phyloP scores from a whole-genome alignment of 2,113 vertebrate species.

The Syrmaticus mikado region DNA sequence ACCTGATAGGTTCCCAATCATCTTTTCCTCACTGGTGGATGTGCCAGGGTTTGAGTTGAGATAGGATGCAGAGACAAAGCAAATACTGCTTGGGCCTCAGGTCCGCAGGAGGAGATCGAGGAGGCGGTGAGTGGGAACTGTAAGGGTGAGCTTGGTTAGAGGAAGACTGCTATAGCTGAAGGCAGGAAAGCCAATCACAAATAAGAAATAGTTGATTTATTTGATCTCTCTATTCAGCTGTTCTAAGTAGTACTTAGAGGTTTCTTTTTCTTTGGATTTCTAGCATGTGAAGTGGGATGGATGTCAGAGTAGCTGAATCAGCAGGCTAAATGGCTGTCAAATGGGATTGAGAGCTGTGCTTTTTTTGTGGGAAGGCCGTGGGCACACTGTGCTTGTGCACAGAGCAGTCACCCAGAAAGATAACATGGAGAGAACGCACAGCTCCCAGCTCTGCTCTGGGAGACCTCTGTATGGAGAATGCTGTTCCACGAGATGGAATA shows the following conservation, averaged over 20 bases:
- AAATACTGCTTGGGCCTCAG: accelerated
- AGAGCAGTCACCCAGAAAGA: background rate
- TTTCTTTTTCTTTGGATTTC: background rate
- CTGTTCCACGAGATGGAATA: background rate
- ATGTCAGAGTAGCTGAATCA: background rate
- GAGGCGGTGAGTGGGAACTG: background rate
- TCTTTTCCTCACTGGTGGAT: background rate
- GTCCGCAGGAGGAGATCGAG: background rate
- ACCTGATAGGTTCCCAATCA: background rate
- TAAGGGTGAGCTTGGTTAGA: background rate
- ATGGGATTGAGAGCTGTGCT: background rate
- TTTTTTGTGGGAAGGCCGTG: background rate
- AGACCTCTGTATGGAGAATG: background rate
- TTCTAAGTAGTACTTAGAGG: background rate
- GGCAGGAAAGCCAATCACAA: background rate
- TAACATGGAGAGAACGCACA: accelerated
- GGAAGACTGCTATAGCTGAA: background rate
- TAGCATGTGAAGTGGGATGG: background rate
- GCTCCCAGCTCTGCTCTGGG: background rate
- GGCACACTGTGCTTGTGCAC: background rate
- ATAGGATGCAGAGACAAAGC: background rate
- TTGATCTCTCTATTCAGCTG: background rate
- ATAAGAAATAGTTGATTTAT: background rate
- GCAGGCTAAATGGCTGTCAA: background rate
- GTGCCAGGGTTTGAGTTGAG: background rate